phyloP scores from a whole-genome alignment of 2,113 vertebrate genomes.

The Centropus unirufus region DNA sequence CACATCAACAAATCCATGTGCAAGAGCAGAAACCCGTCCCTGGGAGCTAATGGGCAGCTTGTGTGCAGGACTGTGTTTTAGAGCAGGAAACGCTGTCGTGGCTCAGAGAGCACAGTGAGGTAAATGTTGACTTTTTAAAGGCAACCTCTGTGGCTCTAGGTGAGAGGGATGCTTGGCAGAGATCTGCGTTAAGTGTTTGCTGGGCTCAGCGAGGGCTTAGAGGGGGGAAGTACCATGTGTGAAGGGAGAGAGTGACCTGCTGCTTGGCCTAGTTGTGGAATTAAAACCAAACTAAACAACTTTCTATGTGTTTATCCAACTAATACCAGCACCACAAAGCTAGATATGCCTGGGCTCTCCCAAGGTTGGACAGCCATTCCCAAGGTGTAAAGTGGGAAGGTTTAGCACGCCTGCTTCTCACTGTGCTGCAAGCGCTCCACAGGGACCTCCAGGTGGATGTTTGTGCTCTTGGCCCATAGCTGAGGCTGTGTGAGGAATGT shows the following conservation, averaged over 20 bases:
- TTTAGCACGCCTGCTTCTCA: background rate
- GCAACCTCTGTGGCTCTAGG: background rate
- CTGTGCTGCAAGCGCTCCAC: rapidly evolving
- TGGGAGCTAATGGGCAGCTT: background rate
- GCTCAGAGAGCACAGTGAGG: background rate
- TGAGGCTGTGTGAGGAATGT: background rate
- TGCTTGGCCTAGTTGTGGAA: background rate
- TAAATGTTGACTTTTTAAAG: background rate
- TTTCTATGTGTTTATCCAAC: background rate
- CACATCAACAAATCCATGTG: background rate
- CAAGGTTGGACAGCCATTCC: background rate
- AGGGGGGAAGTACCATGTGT: background rate
- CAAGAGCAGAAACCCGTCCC: background rate
- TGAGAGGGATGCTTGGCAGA: conserved; percentile 33
- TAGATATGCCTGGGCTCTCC: background rate
- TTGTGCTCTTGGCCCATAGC: background rate
- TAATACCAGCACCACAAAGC: background rate
- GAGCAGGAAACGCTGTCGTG: background rate
- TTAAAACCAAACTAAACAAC: background rate
- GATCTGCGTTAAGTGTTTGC: background rate
- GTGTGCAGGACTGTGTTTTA: background rate
- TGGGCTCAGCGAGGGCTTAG: background rate
- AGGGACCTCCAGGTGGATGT: background rate
- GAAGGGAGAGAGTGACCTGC: background rate
- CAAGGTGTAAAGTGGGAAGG: background rate